These are phyloP conservation scores for Apis dorsata DNA, from an alignment of 1,140 invertebrate genomes.

Conservation along the genomic window DNA sequence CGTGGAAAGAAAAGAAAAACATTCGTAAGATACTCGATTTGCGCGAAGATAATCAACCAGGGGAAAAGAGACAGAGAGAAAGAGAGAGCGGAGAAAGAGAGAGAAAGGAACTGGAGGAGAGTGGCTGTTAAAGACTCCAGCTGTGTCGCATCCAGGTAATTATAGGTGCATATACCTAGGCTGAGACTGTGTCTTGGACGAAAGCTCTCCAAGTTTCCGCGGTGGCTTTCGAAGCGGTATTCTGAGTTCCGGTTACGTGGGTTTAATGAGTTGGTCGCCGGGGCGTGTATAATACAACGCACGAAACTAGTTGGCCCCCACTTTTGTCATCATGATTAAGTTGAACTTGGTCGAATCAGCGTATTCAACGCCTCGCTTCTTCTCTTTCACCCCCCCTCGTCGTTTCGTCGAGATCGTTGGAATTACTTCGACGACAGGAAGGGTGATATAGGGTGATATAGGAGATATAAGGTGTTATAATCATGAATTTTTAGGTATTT, in stretches of 20 bases:
- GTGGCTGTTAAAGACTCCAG: conserved; percentile 17
- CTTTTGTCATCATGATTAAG: conserved; percentile 53
- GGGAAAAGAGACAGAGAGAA: no score
- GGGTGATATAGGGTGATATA: neutral
- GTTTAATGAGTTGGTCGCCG: conserved; percentile 61
- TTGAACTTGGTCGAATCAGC: neutral
- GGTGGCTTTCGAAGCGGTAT: conserved; percentile 51
- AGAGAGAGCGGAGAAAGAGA: neutral
- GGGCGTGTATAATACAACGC: conserved; percentile 56
- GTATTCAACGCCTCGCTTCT: neutral
- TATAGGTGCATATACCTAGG: conserved; percentile 29
- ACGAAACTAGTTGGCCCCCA: conserved; percentile 39
- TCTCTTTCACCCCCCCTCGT: no score
- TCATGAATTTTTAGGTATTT: neutral
- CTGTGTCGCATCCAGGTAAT: conserved; percentile 26
- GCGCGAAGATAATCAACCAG: conserved; percentile 34
- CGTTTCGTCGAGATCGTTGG: neutral
- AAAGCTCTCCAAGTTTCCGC: conserved; percentile 24
- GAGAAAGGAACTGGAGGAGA: no score
- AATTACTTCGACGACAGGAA: neutral
- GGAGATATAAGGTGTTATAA: neutral
- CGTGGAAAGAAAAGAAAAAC: neutral
- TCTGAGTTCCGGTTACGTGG: conserved; percentile 51
- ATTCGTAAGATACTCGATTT: conserved; percentile 23
- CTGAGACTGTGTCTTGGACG: conserved; percentile 16